Conservation (phyloP, 2,797 vertebrate species). For the Enteromius anoplus region DNA sequence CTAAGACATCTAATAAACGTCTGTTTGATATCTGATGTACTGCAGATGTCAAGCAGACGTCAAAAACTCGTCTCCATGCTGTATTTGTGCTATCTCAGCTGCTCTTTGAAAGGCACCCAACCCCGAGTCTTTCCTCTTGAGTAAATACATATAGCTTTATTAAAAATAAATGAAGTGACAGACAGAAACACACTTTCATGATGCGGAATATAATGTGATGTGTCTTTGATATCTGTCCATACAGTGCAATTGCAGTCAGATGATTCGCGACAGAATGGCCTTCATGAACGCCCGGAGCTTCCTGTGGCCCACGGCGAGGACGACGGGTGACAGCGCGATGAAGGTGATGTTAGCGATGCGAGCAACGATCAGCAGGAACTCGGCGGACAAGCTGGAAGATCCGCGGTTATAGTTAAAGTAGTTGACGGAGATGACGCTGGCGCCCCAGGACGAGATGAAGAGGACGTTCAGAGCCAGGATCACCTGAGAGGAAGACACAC, state of each 20-base stretch:
- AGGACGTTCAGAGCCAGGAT: conserved; percentile 79
- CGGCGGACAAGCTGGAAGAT: conserved; percentile 57
- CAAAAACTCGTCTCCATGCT: too few species aligned
- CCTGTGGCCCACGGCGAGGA: conserved; percentile 78
- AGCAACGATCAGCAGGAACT: conserved; percentile 75
- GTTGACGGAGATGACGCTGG: conserved; percentile 80
- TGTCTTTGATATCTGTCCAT: not conserved
- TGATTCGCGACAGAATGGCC: conserved; percentile 55
- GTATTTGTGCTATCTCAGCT: not conserved
- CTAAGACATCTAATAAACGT: too few species aligned
- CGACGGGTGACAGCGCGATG: conserved; percentile 76
- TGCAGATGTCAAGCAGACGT: too few species aligned
- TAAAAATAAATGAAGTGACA: conserved; percentile 13
- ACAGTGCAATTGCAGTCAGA: not conserved
- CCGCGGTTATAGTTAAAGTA: conserved; percentile 81
- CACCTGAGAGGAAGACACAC: conserved; percentile 67
- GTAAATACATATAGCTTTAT: conserved; percentile 5
- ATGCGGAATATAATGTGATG: not conserved
- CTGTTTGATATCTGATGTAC: too few species aligned
- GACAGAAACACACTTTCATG: not conserved
- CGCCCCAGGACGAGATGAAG: conserved; percentile 81
- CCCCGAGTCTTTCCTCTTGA: not conserved
- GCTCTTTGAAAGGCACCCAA: not conserved
- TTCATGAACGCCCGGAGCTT: conserved; percentile 73
- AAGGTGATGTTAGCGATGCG: conserved; percentile 79